A percentile compares a stretch with the other conserved stretches of the same genome.
These are phyloP conservation scores for Congeria kusceri DNA, from an alignment of 2,888 invertebrate species.

Conservation along the genomic window DNA sequence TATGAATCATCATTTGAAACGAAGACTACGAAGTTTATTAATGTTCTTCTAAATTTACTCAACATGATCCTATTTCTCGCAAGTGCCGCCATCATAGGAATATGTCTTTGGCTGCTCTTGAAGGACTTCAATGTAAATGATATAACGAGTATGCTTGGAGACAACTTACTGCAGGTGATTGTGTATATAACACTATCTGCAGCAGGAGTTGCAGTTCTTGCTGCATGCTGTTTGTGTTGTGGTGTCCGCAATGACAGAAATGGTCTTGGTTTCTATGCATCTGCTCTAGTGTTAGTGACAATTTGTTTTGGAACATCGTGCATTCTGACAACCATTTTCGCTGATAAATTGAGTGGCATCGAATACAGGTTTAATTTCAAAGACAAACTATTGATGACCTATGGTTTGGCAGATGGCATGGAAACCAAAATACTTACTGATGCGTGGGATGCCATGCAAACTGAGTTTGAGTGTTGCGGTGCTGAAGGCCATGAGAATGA, in stretches of 20 bases:
- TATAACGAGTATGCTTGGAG: constrained; percentile 50
- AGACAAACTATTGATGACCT: constrained; percentile 47
- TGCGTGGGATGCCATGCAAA: constrained; percentile 58
- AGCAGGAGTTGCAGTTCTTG: constrained; percentile 49
- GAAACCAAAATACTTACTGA: constrained; percentile 54
- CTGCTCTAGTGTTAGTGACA: constrained; percentile 47
- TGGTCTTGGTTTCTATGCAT: constrained; percentile 63
- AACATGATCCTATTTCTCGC: constrained; percentile 53
- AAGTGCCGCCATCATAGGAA: constrained; percentile 46
- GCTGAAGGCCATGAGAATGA: constrained; percentile 57
- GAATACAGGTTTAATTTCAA: constrained; percentile 56
- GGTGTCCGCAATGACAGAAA: constrained; percentile 52
- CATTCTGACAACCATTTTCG: constrained; percentile 53
- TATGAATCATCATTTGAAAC: constrained; percentile 31
- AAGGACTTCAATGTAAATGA: constrained; percentile 57
- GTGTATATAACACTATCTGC: constrained; percentile 51
- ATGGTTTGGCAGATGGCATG: constrained; percentile 35
- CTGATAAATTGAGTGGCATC: constrained; percentile 51
- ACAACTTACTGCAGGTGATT: constrained; percentile 54
- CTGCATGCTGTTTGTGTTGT: constrained; percentile 58
- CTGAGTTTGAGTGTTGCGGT: constrained; percentile 58
- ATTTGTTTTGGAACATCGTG: constrained; percentile 51
- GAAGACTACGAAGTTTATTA: constrained; percentile 45
- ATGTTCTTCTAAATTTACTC: constrained; percentile 47
- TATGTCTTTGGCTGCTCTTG: constrained; percentile 54